Conservation (phyloP, 2,888 invertebrate genomes). For the Automeris io region DNA sequence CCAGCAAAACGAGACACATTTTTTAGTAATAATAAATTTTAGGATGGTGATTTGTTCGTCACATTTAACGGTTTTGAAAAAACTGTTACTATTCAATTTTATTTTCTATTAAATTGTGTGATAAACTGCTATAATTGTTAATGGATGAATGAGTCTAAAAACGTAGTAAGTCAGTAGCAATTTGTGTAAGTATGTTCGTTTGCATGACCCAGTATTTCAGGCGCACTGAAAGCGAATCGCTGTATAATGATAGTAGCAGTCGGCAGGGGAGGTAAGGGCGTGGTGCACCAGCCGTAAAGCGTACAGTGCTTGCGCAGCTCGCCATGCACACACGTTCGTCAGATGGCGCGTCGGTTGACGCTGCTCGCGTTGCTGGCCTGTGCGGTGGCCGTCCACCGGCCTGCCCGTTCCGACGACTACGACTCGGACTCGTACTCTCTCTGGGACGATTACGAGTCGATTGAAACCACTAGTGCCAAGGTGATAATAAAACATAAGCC, state of each 20-base stretch:
- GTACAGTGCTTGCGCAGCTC: constrained; percentile 73
- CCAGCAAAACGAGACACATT: too few relatives aligned
- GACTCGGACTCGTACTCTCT: constrained; percentile 48
- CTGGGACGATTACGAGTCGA: constrained; percentile 58
- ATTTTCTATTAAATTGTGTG: too few relatives aligned
- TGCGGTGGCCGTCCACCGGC: constrained; percentile 46
- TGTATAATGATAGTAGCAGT: constrained; percentile 59
- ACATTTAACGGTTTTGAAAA: too few relatives aligned
- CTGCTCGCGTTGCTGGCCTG: constrained; percentile 65
- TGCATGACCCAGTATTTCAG: constrained; percentile 58
- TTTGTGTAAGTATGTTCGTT: background rate
- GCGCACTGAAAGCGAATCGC: constrained; percentile 62
- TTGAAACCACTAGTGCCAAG: constrained; percentile 52
- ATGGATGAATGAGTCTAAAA: too few relatives aligned
- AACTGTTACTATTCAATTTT: too few relatives aligned
- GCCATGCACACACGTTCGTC: constrained; percentile 72
- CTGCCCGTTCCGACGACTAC: constrained; percentile 32
- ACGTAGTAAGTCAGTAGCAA: too few relatives aligned
- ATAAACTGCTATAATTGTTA: too few relatives aligned
- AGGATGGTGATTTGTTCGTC: too few relatives aligned
- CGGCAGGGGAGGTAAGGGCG: constrained; percentile 55
- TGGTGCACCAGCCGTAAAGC: constrained; percentile 30
- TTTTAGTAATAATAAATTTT: too few relatives aligned
- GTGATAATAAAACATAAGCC: constrained; percentile 49
- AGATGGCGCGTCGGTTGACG: constrained; percentile 75